Evolutionary conservation across 2,888 invertebrate genomes (phyloP).

Genomic region (Tuta absoluta): DNA sequence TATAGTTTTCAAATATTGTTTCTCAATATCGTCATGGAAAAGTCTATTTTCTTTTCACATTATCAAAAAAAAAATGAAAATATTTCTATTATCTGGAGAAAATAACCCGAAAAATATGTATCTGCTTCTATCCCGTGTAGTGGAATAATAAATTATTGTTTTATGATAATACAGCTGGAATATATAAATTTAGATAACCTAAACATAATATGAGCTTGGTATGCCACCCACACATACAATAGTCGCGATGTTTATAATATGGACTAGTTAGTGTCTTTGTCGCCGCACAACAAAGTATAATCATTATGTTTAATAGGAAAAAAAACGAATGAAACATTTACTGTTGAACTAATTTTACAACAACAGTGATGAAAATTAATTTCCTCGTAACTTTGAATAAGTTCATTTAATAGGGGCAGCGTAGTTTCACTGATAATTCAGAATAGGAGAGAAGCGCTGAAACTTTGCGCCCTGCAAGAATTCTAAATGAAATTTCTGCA

Average conservation of each 20-base stretch:
- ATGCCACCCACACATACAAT: background rate
- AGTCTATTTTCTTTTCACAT: background rate
- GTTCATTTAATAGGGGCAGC: background rate
- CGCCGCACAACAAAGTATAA: too few relatives aligned
- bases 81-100: background rate
- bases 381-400: background rate
- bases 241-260: background rate
- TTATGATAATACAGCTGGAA: slow-evolving; percentile 17
- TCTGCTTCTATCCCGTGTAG: slow-evolving; percentile 1
- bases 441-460: background rate
- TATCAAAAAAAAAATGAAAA: background rate
- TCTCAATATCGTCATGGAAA: too few relatives aligned
- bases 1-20: too few relatives aligned
- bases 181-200: slow-evolving; percentile 21
- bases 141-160: slow-evolving; percentile 24
- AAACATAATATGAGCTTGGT: slow-evolving; percentile 1
- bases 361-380: background rate
- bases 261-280: background rate
- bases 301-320: background rate
- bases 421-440: slow-evolving; percentile 11
- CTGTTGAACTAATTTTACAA: background rate
- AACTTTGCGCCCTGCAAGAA: slow-evolving; percentile 4
- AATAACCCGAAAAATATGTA: slow-evolving; percentile 22
- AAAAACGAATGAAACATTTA: background rate
- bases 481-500: background rate